phyloP scores from a whole-genome alignment of 1,140 invertebrate genomes.

The Monochamus saltuarius region DNA sequence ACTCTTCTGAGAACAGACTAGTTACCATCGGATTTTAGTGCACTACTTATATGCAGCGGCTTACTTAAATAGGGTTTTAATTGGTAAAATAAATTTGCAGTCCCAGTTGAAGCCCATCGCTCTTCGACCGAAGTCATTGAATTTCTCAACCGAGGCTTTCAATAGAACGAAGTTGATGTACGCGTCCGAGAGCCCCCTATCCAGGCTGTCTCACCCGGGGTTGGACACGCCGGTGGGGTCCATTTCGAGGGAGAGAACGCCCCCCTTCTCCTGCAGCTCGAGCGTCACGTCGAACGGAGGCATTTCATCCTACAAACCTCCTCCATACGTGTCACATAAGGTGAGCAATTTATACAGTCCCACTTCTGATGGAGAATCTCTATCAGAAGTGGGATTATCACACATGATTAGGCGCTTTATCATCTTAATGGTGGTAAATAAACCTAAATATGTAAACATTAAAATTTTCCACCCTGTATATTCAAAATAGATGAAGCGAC shows the following conservation, averaged over 20 bases:
- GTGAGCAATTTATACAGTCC: not conserved
- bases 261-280: slow-evolving; percentile 39
- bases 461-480: no score
- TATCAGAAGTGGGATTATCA: no score
- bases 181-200: slow-evolving; percentile 31
- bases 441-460: no score
- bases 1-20: no score
- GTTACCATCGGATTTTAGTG: no score
- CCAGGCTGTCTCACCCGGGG: slow-evolving; percentile 26
- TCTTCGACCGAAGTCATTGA: slow-evolving; percentile 41
- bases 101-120: slow-evolving; percentile 22
- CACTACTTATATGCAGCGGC: no score
- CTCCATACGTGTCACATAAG: slow-evolving; percentile 23
- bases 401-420: no score
- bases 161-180: slow-evolving; percentile 37
- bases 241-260: slow-evolving; percentile 43
- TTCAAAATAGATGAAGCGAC: no score
- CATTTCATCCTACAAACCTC: slow-evolving; percentile 11
- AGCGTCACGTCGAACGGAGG: slow-evolving; percentile 28
- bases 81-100: slow-evolving; percentile 8
- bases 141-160: slow-evolving; percentile 36
- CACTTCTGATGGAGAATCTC: no score
- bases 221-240: slow-evolving; percentile 30
- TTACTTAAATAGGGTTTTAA: no score
- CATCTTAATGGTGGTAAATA: no score